Evolutionary conservation across 2,113 vertebrate species (phyloP), one percentile per base, ranked within the genome.

Genomic region (Oreochromis spilurus): DNA sequence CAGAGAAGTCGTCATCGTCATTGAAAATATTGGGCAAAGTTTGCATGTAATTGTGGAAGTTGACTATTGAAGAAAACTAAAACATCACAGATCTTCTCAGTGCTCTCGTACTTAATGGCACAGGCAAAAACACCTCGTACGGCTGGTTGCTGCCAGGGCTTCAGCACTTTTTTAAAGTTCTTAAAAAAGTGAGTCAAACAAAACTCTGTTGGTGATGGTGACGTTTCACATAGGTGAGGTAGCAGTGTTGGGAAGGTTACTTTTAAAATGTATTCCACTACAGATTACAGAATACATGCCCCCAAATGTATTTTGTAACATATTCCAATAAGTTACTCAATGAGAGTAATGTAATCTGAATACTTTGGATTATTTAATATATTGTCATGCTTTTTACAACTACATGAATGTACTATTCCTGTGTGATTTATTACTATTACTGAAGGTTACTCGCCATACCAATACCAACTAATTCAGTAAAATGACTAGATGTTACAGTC

Each of bases 161-260:
- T 57, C 55, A 13, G 54, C 12, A 14, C 24, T 29, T 36, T 36
- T 36, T 36, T 8, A 29, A 0, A 0, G 7, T 58, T 58, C 3
- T 17, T 60, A 26, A 9, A 60, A 26, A 26, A 31, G 26, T 29
- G 24, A 58, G 3, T 58, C 55, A 16, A 29, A 58, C 7, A 57
- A 8, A 29, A 16, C 54, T 54, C 6, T 57, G 2, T 52, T 9
- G 48, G 48, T 8, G 48, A 50, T 4, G 48, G 16, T 3, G 48
- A 19, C 7, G 7, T n/a, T 52, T 52, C 19, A 3, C 50, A 52
- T n/a, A 52, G 50, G 17, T 52, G 19, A 5, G 19, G 19, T n/a
- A 52, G 26, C 26, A 26, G 26, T 26, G 26, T 26, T 26, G 26
- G 26, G 26, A 26, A 26, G 26, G 26, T 26, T 26, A 26, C 26